Conservation (phyloP, 2,888 invertebrate genomes). For the Dynastes tityus region DNA sequence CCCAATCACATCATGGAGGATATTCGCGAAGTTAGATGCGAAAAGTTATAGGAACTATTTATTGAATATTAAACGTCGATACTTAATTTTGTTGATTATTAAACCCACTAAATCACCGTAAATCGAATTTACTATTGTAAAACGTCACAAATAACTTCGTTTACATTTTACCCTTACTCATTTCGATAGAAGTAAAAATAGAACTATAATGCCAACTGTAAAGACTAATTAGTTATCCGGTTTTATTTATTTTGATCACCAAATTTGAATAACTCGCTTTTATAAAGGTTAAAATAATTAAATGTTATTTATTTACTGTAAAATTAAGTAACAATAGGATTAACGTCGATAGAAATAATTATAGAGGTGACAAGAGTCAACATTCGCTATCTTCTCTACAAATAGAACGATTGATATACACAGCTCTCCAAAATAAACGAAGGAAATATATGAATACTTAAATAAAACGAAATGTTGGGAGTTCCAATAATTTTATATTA, state of each 20-base stretch:
- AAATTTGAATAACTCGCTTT: no score
- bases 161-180: constrained; percentile 41
- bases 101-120: neutral
- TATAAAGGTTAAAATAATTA: no score
- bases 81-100: neutral
- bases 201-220: constrained; percentile 28
- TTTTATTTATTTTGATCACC: no score
- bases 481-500: neutral
- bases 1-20: constrained; percentile 53
- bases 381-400: neutral
- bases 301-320: no score
- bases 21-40: constrained; percentile 26
- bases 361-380: no score
- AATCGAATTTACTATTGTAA: neutral
- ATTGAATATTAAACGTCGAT: neutral
- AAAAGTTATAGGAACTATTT: neutral
- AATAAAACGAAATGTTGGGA: no score
- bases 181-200: constrained; percentile 29
- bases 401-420: neutral
- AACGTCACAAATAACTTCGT: constrained; percentile 16
- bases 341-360: no score
- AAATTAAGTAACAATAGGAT: no score
- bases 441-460: neutral
- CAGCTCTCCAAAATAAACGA: no score
- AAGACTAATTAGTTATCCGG: neutral